A percentile compares a stretch with the other conserved stretches of the same genome.
These are phyloP conservation scores for Melanotus villosus DNA, from an alignment of 2,888 invertebrate genomes.

Conservation along the genomic window DNA sequence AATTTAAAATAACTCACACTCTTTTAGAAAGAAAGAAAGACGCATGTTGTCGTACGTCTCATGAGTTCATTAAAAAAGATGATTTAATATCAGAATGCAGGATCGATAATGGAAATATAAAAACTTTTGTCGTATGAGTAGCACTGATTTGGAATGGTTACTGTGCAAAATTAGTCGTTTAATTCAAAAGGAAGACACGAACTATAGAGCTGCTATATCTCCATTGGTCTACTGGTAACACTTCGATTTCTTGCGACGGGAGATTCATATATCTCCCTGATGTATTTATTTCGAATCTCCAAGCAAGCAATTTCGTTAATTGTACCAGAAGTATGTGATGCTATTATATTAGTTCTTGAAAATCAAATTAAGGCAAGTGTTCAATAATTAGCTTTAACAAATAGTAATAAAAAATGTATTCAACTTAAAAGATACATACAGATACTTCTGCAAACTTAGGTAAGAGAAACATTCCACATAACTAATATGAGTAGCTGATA, in stretches of 20 bases:
- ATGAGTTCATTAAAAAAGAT: too few species aligned
- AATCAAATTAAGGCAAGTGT: constrained; percentile 3
- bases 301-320: constrained; percentile 8
- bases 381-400: too few species aligned
- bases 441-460: too few species aligned
- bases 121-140: constrained; percentile 15
- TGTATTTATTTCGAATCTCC: constrained; percentile 2
- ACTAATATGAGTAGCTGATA: too few species aligned
- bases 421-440: too few species aligned
- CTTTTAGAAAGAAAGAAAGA: too few species aligned
- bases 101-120: background rate
- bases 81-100: too few species aligned
- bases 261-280: background rate
- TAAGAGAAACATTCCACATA: too few species aligned
- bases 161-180: background rate
- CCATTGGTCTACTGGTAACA: background rate
- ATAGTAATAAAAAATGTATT: too few species aligned
- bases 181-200: background rate
- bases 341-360: background rate
- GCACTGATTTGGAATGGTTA: constrained; percentile 15
- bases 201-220: constrained; percentile 4
- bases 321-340: constrained; percentile 10
- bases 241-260: background rate
- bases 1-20: too few species aligned
- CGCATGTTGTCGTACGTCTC: too few species aligned